Evolutionary conservation across 2,113 vertebrate genomes (phyloP), one percentile per base, ranked within the genome.

Genomic region (Orientallactaga bullata): DNA sequence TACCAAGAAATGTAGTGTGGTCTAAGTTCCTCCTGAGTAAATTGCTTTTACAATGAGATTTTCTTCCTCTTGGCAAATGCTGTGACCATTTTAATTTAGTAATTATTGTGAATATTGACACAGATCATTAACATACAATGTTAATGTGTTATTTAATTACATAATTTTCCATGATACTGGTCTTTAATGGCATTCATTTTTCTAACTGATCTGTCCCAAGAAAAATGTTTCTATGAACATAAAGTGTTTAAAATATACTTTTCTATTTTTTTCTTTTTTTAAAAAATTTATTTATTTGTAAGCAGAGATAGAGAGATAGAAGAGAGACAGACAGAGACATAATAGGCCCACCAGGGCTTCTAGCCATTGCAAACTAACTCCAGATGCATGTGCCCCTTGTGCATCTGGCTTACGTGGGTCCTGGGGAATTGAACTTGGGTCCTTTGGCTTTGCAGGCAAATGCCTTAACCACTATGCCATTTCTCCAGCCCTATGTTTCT

Each of bases 111-210:
- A 85, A 90, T 80, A 76, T 47, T 82, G 28, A 80, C 39, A n/a
- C n/a, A 78, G 20, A 85, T 79, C n/a, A 92, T 93, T 95, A 94
- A 90, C 80, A 47, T 85, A 28, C 12, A 90, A 55, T 94, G 51
- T 24, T 94, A 94, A 88, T 81, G 21, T 92, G 35, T 30, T 78
- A 71, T 68, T 90, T 92, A 85, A 92, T 72, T 51, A 16, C 35
- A 77, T 72, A 95, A 15, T 21, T 94, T 95, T 95, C 28, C 35
- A 61, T 66, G 92, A n/a, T 88, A 68, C 28, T 90, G 21, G 69
- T 79, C 8, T 37, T 90, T 94, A 88, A 88, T 85, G 73, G 16
- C 16, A 76, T 68, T 90, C 35, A 72, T 92, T 65, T 71, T 90
- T 77, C 61, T 39, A 90, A 85, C 76, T 96, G 68, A 80, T 87